A percentile compares a stretch with the other conserved stretches of the same genome.
phyloP scores from a whole-genome alignment of 2,888 invertebrate genomes.

The Entomobrya multifasciata region DNA sequence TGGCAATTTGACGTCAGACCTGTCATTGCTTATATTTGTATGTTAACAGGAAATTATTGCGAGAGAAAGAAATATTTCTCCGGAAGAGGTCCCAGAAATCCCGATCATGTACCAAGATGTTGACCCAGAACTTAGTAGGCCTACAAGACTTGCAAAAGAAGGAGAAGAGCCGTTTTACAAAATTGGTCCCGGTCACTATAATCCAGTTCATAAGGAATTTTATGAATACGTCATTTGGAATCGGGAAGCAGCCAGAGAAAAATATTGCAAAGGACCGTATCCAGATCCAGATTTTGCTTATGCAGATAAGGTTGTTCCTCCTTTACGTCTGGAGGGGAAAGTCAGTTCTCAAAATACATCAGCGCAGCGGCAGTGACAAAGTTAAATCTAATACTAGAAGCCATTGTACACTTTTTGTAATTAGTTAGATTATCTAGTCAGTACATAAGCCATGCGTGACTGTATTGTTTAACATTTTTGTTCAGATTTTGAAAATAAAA shows the following conservation, averaged over 20 bases:
- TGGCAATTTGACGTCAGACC: too few species aligned
- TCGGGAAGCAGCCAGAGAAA: slow-evolving; percentile 64
- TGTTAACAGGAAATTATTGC: slow-evolving; percentile 68
- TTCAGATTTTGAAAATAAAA: too few species aligned
- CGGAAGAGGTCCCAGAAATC: slow-evolving; percentile 60
- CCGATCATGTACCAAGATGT: slow-evolving; percentile 52
- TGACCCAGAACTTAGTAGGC: slow-evolving; percentile 52
- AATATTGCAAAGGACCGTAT: slow-evolving; percentile 35
- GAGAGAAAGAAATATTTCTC: slow-evolving; percentile 54
- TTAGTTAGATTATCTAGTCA: not conserved
- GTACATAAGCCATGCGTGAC: too few species aligned
- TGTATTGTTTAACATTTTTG: too few species aligned
- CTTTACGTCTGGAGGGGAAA: slow-evolving; percentile 43
- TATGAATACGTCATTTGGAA: slow-evolving; percentile 70
- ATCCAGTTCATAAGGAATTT: slow-evolving; percentile 53
- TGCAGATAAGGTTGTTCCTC: slow-evolving; percentile 39
- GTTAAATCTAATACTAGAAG: not conserved
- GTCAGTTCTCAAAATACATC: not conserved
- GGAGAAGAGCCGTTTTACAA: slow-evolving; percentile 73
- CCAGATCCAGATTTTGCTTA: slow-evolving; percentile 60
- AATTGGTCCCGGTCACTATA: slow-evolving; percentile 69
- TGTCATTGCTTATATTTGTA: too few species aligned
- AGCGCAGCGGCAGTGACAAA: not conserved
- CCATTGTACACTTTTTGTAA: not conserved
- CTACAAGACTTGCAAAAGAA: slow-evolving; percentile 55